Base-by-base conservation (phyloP, 2,888 invertebrate genomes). In the Tetramorium bicarinatum region DNA sequence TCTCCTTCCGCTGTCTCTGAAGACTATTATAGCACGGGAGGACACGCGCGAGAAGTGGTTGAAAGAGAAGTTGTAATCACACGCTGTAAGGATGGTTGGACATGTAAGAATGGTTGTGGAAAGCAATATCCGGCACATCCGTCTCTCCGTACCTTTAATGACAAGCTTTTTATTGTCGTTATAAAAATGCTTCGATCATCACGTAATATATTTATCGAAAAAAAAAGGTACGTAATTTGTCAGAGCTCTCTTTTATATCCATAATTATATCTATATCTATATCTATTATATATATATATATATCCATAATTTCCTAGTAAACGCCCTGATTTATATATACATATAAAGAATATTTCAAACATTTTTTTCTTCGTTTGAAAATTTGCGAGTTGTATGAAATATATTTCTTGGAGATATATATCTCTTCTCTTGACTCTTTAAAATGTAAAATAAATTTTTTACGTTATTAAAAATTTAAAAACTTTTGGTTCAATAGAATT, bases 81-180 rank as follows among this genome's bases (percentile, higher is more conserved):
- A 56, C 34, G 7, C 29, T n/a, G 47, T 59, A 79, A 69, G 34
- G 47, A 44, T 29, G 41, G 29, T 67, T 18, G 52, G 52, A 77
- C 52, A 41, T 13, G n/a, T 66, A 77, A 59, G 66, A 79, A 69
- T 15, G 54, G 25, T 54, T 56, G 56, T 34, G 21, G 3, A 13
- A 79, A 56, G 69, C 41, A 79, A 79, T 79, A 69, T 79, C 79
- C 79, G 69, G 59, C 13, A 18, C 34, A 66, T 69, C 44, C 44
- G 62, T 25, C 25, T 69, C 69, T 49, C 21, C 62, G 2, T 15
- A 13, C 11, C 44, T 21, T 59, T 21, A 34, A 79, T 9, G 29
- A 47, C 34, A 15, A 56, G 34, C 21, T 34, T 34, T 44, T 56
- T 34, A 54, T 44, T 47, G 44, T 66, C 21, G 56, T 67, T 67